These are phyloP conservation scores for Anolis carolinensis DNA, from an alignment of 2,113 vertebrate species.

Conservation along the genomic window DNA sequence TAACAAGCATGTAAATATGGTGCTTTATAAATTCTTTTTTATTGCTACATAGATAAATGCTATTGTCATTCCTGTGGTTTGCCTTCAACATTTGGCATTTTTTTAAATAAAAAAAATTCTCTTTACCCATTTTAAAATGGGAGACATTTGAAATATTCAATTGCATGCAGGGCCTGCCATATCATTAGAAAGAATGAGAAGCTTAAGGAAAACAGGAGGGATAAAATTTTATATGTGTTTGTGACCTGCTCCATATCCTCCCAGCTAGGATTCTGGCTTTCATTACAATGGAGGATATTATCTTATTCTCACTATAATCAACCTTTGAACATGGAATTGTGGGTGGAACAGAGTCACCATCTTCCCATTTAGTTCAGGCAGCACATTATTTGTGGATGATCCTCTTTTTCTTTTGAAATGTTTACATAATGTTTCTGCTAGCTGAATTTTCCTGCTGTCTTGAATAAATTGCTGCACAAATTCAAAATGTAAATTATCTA, in stretches of 20 bases:
- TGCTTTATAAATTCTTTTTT: too few species aligned
- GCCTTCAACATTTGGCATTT: too few species aligned
- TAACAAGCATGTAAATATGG: too few species aligned
- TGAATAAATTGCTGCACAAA: neutral
- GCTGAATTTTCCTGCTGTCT: neutral
- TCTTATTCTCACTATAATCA: neutral
- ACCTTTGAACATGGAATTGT: neutral
- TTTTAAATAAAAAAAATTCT: too few species aligned
- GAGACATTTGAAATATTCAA: too few species aligned
- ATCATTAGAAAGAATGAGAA: neutral
- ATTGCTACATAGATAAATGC: too few species aligned
- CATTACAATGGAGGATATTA: neutral
- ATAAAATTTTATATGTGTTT: neutral
- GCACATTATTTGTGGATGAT: neutral
- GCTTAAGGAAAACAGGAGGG: neutral
- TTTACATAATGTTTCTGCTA: neutral
- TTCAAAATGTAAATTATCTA: conserved; percentile 9
- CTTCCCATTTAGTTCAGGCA: neutral
- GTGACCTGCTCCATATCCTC: neutral
- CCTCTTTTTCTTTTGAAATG: neutral
- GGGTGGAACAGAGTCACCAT: neutral
- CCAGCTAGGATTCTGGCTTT: neutral
- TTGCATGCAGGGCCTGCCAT: neutral
- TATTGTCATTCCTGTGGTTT: too few species aligned
- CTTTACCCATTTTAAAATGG: too few species aligned